phyloP scores from a whole-genome alignment of 2,888 invertebrate genomes.

The Rhagium mordax region DNA sequence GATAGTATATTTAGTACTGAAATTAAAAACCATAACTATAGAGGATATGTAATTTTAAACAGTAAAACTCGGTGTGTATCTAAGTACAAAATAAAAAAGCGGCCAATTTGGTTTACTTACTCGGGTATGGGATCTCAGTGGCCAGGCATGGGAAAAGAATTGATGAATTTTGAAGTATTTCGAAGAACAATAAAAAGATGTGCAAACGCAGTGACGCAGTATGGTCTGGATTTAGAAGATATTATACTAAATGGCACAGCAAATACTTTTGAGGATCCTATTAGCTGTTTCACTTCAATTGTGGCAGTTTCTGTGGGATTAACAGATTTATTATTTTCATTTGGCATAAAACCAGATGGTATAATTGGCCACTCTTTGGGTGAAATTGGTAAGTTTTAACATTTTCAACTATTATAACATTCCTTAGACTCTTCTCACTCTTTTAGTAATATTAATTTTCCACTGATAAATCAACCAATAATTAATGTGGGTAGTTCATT shows the following conservation, averaged over 20 bases:
- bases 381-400: constrained; percentile 75
- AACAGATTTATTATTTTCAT: constrained; percentile 82
- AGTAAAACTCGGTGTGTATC: background rate
- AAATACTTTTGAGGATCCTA: constrained; percentile 70
- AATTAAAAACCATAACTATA: constrained; percentile 80
- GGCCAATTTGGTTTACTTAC: constrained; percentile 77
- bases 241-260: constrained; percentile 68
- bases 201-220: constrained; percentile 70
- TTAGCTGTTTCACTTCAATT: constrained; percentile 75
- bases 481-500: too few relatives aligned
- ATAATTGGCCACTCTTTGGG: constrained; percentile 95
- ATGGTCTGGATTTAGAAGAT: constrained; percentile 72
- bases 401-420: too few relatives aligned
- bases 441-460: too few relatives aligned
- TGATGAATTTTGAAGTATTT: constrained; percentile 75
- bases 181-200: constrained; percentile 72
- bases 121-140: constrained; percentile 81
- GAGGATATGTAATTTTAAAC: constrained; percentile 77
- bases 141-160: constrained; percentile 75
- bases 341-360: constrained; percentile 88
- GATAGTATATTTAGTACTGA: constrained; percentile 79
- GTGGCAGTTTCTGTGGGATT: constrained; percentile 80
- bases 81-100: constrained; percentile 22
- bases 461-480: too few relatives aligned
- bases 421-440: too few relatives aligned